Percentiles rank a stretch among this genome's conserved stretches.
These are phyloP conservation scores for Craniophora ligustri DNA, from an alignment of 2,888 invertebrate species.

Conservation along the genomic window DNA sequence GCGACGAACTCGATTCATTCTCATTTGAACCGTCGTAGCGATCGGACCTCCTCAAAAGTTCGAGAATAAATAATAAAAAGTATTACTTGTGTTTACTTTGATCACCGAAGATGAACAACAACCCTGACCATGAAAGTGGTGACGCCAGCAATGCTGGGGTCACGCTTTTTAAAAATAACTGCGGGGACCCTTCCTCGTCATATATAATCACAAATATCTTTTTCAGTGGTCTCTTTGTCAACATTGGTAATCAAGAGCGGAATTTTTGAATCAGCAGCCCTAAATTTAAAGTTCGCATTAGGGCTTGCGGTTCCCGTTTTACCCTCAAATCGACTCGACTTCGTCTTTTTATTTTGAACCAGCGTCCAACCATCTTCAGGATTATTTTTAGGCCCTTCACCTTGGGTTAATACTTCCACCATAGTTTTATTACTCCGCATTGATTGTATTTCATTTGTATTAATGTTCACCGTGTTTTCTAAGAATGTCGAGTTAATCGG, in stretches of 20 bases:
- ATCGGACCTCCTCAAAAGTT: too few relatives aligned
- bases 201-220: not conserved
- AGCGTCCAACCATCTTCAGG: not conserved
- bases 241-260: conserved; percentile 1
- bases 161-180: too few relatives aligned
- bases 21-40: too few relatives aligned
- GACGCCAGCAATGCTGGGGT: too few relatives aligned
- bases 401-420: not conserved
- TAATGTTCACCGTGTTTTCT: not conserved
- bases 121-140: too few relatives aligned
- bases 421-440: not conserved
- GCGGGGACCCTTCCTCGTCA: too few relatives aligned
- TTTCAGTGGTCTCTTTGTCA: not conserved
- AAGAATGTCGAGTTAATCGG: conserved; percentile 1
- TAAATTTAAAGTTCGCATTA: not conserved
- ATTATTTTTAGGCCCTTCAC: not conserved
- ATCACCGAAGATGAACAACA: too few relatives aligned
- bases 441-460: not conserved
- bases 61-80: too few relatives aligned
- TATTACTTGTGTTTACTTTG: too few relatives aligned
- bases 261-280: not conserved
- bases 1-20: too few relatives aligned
- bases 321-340: not conserved
- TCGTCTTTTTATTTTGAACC: not conserved
- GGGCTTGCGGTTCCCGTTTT: not conserved